Conservation (phyloP, 2,888 invertebrate species). For the Synergus laeviventris region DNA sequence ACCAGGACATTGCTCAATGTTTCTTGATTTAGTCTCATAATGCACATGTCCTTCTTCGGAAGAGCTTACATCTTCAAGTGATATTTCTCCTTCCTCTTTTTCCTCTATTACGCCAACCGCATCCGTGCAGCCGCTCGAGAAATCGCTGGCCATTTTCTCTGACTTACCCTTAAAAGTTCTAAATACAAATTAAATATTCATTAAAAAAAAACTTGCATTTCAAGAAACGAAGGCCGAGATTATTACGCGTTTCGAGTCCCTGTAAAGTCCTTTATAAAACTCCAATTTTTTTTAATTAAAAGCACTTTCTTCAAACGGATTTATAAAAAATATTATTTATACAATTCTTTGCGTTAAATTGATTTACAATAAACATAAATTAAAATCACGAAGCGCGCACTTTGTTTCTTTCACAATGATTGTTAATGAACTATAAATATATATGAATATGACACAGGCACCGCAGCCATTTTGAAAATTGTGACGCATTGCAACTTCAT, state of each 20-base stretch:
- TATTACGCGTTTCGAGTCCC: constrained; percentile 4
- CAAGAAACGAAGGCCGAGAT: neutral
- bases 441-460: neutral
- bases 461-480: neutral
- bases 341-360: neutral
- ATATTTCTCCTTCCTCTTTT: constrained; percentile 74
- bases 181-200: constrained; percentile 14
- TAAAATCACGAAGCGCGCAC: neutral
- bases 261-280: neutral
- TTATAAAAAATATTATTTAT: neutral
- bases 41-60: constrained; percentile 70
- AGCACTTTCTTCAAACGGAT: neutral
- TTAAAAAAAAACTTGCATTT: constrained; percentile 5
- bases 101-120: constrained; percentile 66
- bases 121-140: constrained; percentile 70
- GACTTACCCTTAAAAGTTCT: constrained; percentile 53
- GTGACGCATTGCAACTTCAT: no score
- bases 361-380: neutral
- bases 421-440: neutral
- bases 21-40: constrained; percentile 57
- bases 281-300: neutral
- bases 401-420: neutral
- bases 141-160: constrained; percentile 70
- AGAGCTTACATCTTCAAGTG: constrained; percentile 73
- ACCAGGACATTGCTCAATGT: constrained; percentile 56